phyloP scores from a whole-genome alignment of 2,888 invertebrate species.

The Hedychridium roseum region DNA sequence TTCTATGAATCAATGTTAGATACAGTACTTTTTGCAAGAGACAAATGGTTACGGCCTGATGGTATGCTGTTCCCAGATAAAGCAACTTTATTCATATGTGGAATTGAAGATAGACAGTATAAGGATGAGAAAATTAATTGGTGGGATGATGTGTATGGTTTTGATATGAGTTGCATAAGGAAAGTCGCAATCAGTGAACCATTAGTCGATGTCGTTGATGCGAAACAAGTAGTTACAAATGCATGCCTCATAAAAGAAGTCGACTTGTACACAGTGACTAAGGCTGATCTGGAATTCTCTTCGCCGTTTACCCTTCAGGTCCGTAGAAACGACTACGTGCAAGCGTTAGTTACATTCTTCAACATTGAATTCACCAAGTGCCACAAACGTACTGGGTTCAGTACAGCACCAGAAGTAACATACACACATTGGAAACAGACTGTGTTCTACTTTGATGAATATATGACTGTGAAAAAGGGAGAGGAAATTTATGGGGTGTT shows the following conservation, averaged over 20 bases:
- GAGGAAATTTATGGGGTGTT: conserved; percentile 94
- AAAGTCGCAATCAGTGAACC: conserved; percentile 98
- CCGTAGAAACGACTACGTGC: conserved; percentile 94
- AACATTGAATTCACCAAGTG: conserved; percentile 99
- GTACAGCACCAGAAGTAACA: conserved; percentile 96
- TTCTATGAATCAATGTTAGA: conserved; percentile 99
- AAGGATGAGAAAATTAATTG: conserved; percentile 99
- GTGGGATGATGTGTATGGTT: conserved; percentile 99
- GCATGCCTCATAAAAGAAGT: conserved; percentile 96
- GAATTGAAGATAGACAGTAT: conserved; percentile 96
- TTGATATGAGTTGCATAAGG: conserved; percentile 98
- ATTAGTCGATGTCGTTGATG: conserved; percentile 97
- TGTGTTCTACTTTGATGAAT: conserved; percentile 97
- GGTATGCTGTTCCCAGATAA: conserved; percentile 94
- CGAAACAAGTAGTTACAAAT: conserved; percentile 97
- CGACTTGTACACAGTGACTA: conserved; percentile 97
- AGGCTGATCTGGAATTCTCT: conserved; percentile 91
- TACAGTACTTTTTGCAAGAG: conserved; percentile 96
- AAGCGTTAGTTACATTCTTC: conserved; percentile 98
- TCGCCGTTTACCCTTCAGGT: conserved; percentile 85
- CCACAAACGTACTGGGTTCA: conserved; percentile 97
- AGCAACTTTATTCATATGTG: conserved; percentile 93
- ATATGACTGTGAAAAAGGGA: conserved; percentile 94
- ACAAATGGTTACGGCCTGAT: conserved; percentile 94
- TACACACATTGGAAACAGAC: conserved; percentile 99